Base-by-base conservation (phyloP, 2,113 vertebrate species). In the Vombatus ursinus region DNA sequence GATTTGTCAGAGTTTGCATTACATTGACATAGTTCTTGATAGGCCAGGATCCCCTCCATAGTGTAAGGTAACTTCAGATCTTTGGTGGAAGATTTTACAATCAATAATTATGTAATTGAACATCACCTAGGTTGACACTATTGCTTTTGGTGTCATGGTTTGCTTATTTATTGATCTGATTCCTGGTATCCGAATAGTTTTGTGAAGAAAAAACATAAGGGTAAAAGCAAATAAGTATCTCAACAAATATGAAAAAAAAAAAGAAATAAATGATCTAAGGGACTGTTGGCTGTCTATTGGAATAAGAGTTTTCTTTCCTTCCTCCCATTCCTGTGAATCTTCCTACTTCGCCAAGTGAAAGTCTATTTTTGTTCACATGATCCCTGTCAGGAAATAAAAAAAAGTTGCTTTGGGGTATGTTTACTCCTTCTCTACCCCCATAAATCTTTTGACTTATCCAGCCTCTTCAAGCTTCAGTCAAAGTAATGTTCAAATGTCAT, bases 401-500 rank as follows among this genome's bases (percentile, higher is more conserved):
- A 61, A 31, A 11, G 8, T 95, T 94, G 91, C 49, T 25, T 95
- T 31, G 57, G 28, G 28, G 2, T 11, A 61, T 61, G 28, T 61
- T 31, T 61, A 26, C 26, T 57, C 7, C 25, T 61, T 61, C 28
- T 61, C 11, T 61, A 1, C 10, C 10, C 11, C 57, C 28, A 61
- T 9, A 61, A 61, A 61, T 61, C 57, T 61, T 61, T 98, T 98
- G 93, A 95, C 96, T 96, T 98, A 44, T 52, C 37, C 95, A 92
- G 89, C 96, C 95, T 98, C 91, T 98, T 98, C 52, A 98, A 95
- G 94, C 98, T 98, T 97, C 95, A 93, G 84, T 95, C 37, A 95
- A 97, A 90, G 11, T 68, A 90, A 31, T 37, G 8, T 96, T 98
- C 97, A 97, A 98, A 97, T 97, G 96, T 50, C 97, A 93, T 92